phyloP scores from a whole-genome alignment of 2,113 vertebrate species.

The Gopherus evgoodei region DNA sequence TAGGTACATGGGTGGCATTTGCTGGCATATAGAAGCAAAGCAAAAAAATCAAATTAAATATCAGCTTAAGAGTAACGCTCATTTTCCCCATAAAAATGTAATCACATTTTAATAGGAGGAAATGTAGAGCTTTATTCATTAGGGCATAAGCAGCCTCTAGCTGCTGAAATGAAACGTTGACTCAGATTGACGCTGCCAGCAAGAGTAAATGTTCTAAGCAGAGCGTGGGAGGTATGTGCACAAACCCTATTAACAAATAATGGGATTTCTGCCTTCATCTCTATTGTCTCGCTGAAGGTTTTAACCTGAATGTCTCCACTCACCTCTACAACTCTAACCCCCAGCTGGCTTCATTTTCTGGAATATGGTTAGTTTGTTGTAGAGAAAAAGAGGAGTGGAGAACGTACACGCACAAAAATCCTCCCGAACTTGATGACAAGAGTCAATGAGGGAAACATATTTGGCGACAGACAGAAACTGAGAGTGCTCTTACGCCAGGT shows the following conservation, averaged over 20 bases:
- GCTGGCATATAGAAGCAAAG: conserved; percentile 51
- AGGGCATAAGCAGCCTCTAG: conserved; percentile 49
- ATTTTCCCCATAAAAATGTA: conserved; percentile 5
- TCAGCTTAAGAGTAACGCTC: conserved; percentile 45
- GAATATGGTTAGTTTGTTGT: conserved; percentile 21
- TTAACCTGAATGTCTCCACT: conserved; percentile 45
- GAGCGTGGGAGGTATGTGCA: conserved; percentile 21
- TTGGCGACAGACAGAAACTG: conserved; percentile 44
- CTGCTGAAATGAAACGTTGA: conserved; percentile 64
- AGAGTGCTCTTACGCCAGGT: conserved; percentile 44
- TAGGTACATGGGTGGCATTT: conserved; percentile 41
- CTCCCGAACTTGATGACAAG: neutral
- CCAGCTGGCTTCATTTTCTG: conserved; percentile 51
- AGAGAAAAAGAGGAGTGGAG: conserved; percentile 34
- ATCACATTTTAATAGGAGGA: conserved; percentile 49
- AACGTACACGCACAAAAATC: conserved; percentile 16
- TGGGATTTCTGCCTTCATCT: conserved; percentile 53
- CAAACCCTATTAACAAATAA: conserved; percentile 72
- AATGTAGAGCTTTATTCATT: conserved; percentile 36
- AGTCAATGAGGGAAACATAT: conserved; percentile 56
- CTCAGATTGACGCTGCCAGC: conserved; percentile 63
- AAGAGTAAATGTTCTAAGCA: conserved; percentile 65
- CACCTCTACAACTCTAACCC: neutral
- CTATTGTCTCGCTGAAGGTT: conserved; percentile 13
- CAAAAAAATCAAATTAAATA: conserved; percentile 62